Evolutionary conservation across 1,140 invertebrate species (phyloP).

Genomic region (Ephestia elutella): DNA sequence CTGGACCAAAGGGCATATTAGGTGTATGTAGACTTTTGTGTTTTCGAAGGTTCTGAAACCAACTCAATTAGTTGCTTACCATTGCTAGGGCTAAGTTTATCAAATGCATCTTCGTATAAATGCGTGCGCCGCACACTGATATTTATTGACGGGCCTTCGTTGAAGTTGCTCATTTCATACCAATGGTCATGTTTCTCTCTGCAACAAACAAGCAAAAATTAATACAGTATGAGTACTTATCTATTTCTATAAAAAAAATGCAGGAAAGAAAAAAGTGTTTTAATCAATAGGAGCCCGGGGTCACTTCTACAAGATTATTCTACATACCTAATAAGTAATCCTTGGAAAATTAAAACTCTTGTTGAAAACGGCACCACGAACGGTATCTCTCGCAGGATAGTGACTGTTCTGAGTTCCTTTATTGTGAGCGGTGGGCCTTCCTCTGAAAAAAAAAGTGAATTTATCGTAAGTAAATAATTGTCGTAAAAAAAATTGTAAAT

Average conservation of each 20-base stretch:
- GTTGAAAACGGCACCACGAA: constrained; percentile 94
- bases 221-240: too few relatives aligned
- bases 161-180: constrained; percentile 81
- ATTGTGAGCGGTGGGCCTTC: constrained; percentile 88
- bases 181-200: constrained; percentile 85
- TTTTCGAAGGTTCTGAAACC: too few relatives aligned
- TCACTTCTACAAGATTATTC: background rate
- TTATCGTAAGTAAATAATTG: background rate
- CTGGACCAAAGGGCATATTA: too few relatives aligned
- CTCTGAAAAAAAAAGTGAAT: constrained; percentile 52
- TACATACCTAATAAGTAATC: constrained; percentile 75
- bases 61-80: too few relatives aligned
- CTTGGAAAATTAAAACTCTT: constrained; percentile 89
- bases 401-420: constrained; percentile 90
- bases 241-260: too few relatives aligned
- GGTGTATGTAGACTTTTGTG: too few relatives aligned
- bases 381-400: constrained; percentile 92
- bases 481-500: too few relatives aligned
- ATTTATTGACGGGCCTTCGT: constrained; percentile 84
- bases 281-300: too few relatives aligned
- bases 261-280: too few relatives aligned
- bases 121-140: constrained; percentile 91
- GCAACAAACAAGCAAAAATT: constrained; percentile 45
- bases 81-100: constrained; percentile 93
- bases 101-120: constrained; percentile 98